phyloP scores from a whole-genome alignment of 2,888 invertebrate species.

The Callosobruchus maculatus region DNA sequence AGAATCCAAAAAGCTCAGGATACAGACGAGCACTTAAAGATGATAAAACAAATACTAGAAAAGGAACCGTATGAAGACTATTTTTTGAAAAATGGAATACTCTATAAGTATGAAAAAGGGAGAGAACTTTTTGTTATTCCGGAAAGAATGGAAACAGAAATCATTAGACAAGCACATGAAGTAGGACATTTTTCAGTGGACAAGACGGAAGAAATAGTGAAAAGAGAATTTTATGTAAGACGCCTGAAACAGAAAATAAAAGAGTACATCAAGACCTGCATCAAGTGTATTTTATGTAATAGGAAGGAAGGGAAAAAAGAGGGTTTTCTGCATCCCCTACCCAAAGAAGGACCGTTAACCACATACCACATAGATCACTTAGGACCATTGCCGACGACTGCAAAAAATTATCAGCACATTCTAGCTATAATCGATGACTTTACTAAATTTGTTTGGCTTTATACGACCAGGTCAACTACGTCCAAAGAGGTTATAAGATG shows the following conservation, averaged over 20 bases:
- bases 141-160: conserved; percentile 34
- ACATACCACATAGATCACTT: conserved; percentile 28
- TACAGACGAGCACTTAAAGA: conserved; percentile 19
- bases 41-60: conserved; percentile 23
- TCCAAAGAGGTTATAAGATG: too few species aligned
- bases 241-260: conserved; percentile 22
- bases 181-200: conserved; percentile 36
- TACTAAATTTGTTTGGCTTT: too few species aligned
- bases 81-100: conserved; percentile 18
- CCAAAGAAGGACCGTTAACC: conserved; percentile 20
- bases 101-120: conserved; percentile 26
- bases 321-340: conserved; percentile 23
- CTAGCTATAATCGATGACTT: too few species aligned
- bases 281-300: conserved; percentile 25
- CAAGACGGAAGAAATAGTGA: conserved; percentile 23
- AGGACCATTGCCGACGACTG: conserved; percentile 22
- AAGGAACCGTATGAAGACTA: conserved; percentile 13
- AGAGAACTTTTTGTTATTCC: conserved; percentile 31
- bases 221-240: conserved; percentile 20
- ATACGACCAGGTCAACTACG: too few species aligned
- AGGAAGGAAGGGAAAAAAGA: conserved; percentile 25
- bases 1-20: conserved; percentile 19
- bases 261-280: conserved; percentile 12
- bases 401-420: too few species aligned
- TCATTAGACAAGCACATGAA: conserved; percentile 37